Evolutionary conservation across 2,113 vertebrate genomes (phyloP).

Genomic region (Syrmaticus mikado): DNA sequence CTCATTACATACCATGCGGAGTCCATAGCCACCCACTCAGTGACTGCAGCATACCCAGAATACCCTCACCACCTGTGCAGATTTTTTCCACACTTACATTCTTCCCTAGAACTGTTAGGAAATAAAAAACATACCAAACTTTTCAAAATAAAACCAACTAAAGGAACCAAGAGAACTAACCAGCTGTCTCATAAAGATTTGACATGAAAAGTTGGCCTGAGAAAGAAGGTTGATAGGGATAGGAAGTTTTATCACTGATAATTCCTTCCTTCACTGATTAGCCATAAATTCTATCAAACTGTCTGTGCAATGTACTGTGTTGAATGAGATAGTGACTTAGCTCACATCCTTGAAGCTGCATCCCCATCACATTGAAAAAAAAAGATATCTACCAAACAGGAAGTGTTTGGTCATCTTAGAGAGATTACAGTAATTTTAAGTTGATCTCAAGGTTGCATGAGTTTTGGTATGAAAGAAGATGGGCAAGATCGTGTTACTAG

Average conservation of each 20-base stretch:
- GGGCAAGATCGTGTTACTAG: not conserved
- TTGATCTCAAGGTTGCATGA: fast-evolving
- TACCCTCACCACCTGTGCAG: not conserved
- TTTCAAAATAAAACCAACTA: not conserved
- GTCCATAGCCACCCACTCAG: not conserved
- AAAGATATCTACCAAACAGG: not conserved
- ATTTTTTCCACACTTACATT: not conserved
- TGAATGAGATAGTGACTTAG: not conserved
- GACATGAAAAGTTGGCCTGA: not conserved
- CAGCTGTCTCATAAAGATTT: not conserved
- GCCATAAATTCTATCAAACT: not conserved
- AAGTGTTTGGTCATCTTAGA: not conserved
- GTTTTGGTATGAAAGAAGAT: not conserved
- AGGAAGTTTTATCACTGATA: not conserved
- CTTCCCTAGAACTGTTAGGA: not conserved
- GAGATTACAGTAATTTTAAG: not conserved
- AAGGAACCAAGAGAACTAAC: not conserved
- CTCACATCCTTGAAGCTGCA: not conserved
- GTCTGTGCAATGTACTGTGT: not conserved
- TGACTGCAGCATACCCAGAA: not conserved
- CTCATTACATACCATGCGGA: not conserved
- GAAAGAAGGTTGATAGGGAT: not conserved
- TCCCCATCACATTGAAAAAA: not conserved
- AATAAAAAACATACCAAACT: not conserved
- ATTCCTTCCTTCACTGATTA: not conserved